phyloP scores from a whole-genome alignment of 2,797 vertebrate species.

The Gambelia wislizenii region DNA sequence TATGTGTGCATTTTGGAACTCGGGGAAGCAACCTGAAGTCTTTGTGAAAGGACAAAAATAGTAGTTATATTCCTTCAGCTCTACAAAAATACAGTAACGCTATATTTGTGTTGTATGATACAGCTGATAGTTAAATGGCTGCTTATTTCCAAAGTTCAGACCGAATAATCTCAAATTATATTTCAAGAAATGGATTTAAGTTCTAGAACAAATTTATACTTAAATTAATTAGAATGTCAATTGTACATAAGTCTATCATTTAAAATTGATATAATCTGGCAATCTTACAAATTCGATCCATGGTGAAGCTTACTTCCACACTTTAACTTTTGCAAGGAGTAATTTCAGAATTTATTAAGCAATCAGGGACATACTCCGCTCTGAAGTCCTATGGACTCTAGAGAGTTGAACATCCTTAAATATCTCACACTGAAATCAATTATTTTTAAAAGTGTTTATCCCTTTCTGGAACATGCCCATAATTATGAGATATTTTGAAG shows the following conservation, averaged over 20 bases:
- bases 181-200: not conserved
- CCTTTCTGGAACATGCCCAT: too few species aligned
- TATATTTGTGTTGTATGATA: too few species aligned
- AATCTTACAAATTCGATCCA: not conserved
- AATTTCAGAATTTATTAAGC: not conserved
- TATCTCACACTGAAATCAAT: not conserved
- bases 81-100: not conserved
- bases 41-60: not conserved
- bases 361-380: not conserved
- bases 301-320: not conserved
- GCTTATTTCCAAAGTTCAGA: not conserved
- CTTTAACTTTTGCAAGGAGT: not conserved
- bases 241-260: not conserved
- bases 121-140: not conserved
- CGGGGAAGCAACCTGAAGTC: slow-evolving; percentile 7
- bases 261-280: slow-evolving; percentile 8
- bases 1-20: not conserved
- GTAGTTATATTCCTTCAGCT: not conserved
- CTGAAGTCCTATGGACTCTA: not conserved
- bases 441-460: not conserved
- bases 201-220: slow-evolving; percentile 10
- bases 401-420: not conserved
- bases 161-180: not conserved
- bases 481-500: not conserved
- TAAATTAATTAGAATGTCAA: slow-evolving; percentile 1